Evolutionary conservation across 1,140 invertebrate genomes (phyloP).

Genomic region (Ostrea denselamellosa): DNA sequence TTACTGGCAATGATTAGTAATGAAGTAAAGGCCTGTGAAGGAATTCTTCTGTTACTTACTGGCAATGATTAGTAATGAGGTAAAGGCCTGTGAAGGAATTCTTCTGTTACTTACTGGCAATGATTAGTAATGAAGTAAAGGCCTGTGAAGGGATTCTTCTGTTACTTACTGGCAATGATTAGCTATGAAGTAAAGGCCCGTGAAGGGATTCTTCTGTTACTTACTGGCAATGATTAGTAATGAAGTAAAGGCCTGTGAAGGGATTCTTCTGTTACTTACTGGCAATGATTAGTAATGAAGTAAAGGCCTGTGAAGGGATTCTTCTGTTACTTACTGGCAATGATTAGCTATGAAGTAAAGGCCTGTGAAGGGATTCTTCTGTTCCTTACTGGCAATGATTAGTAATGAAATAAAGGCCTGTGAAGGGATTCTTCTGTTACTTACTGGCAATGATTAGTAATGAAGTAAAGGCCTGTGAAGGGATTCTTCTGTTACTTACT

Average conservation of each 20-base stretch:
- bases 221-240: constrained; percentile 86
- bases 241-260: constrained; percentile 84
- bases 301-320: constrained; percentile 83
- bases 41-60: constrained; percentile 83
- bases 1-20: constrained; percentile 86
- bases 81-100: constrained; percentile 83
- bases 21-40: constrained; percentile 84
- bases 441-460: constrained; percentile 86
- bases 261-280: constrained; percentile 83
- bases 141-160: constrained; percentile 82
- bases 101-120: constrained; percentile 85
- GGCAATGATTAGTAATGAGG: constrained; percentile 84
- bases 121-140: constrained; percentile 84
- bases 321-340: constrained; percentile 85
- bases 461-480: constrained; percentile 84
- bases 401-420: constrained; percentile 85
- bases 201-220: constrained; percentile 81
- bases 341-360: constrained; percentile 84
- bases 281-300: constrained; percentile 84
- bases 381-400: constrained; percentile 85
- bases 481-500: constrained; percentile 83
- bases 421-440: constrained; percentile 81
- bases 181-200: constrained; percentile 85
- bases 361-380: constrained; percentile 82
- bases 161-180: constrained; percentile 85